phyloP scores from a whole-genome alignment of 2,113 vertebrate species.

The Morphnarchus princeps region DNA sequence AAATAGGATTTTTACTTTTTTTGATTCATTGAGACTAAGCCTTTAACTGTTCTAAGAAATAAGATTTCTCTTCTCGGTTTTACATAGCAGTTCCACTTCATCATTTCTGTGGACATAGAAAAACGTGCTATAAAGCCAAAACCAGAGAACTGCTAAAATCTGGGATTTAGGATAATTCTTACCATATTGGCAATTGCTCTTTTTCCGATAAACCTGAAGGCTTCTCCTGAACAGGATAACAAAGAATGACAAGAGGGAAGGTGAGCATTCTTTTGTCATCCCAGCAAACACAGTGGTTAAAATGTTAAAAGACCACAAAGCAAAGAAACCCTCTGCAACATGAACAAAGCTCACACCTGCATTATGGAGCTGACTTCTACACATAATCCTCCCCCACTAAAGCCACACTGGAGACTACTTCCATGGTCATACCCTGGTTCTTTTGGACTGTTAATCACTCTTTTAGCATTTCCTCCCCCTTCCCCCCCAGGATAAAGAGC shows the following conservation, averaged over 20 bases:
- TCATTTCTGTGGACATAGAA: neutral
- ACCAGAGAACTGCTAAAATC: neutral
- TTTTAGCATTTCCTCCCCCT: neutral
- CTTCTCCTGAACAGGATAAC: neutral
- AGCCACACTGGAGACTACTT: neutral
- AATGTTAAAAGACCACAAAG: neutral
- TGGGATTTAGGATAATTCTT: conserved; percentile 7
- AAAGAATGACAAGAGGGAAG: neutral
- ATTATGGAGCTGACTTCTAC: neutral
- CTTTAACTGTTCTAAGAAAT: conserved; percentile 22
- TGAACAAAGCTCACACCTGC: neutral
- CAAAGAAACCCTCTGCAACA: neutral
- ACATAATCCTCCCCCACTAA: neutral
- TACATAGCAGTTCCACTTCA: conserved; percentile 1
- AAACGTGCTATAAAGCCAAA: neutral
- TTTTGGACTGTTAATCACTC: neutral
- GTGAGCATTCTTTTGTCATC: neutral
- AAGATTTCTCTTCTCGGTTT: conserved; percentile 2
- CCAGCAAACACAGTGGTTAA: neutral
- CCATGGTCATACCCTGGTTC: neutral
- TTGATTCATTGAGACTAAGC: conserved; percentile 15
- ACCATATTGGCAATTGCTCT: neutral
- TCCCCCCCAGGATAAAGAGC: neutral
- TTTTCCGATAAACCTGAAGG: neutral
- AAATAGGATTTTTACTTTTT: neutral